phyloP scores from a whole-genome alignment of 2,888 invertebrate species.

The Pseudococcus viburni region DNA sequence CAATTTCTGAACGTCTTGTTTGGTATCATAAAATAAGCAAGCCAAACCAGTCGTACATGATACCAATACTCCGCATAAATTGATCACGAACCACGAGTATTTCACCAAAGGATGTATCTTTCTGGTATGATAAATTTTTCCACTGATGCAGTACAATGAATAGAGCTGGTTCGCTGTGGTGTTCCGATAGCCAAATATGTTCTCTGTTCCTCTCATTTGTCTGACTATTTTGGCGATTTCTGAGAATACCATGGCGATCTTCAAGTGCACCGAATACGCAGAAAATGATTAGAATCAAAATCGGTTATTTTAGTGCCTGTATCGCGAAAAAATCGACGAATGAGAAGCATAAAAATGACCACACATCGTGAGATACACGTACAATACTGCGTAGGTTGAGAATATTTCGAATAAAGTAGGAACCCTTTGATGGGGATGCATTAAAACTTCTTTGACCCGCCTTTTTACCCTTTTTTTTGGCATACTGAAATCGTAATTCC shows the following conservation, averaged over 20 bases:
- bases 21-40: not conserved
- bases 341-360: not conserved
- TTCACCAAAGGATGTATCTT: not conserved
- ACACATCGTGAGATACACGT: not conserved
- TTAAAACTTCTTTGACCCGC: too few species aligned
- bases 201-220: not conserved
- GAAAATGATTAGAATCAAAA: too few species aligned
- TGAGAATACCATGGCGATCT: not conserved
- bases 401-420: not conserved
- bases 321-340: not conserved
- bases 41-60: not conserved
- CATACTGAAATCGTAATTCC: too few species aligned
- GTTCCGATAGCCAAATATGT: not conserved
- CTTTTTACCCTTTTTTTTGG: not conserved
- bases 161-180: not conserved
- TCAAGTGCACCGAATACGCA: not conserved
- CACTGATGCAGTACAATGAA: slow-evolving; percentile 14
- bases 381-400: not conserved
- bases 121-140: not conserved
- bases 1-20: not conserved
- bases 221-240: not conserved
- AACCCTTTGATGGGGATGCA: not conserved
- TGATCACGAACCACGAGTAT: not conserved
- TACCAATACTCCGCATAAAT: not conserved
- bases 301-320: too few species aligned